Conservation (phyloP, 2,797 vertebrate genomes). For the Acropternis orthonyx region DNA sequence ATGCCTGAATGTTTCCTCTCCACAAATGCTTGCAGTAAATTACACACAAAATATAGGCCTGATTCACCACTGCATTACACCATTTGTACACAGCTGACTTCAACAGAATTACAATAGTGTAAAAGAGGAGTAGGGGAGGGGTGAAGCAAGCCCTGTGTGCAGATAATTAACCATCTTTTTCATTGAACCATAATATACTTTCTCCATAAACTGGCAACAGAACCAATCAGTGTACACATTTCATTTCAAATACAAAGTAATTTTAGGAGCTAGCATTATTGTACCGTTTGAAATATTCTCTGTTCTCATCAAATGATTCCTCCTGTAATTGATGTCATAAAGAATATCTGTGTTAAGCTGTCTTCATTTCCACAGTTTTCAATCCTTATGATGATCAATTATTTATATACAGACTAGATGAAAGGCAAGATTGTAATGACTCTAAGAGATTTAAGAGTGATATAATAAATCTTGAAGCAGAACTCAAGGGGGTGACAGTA, state of each 20-base stretch:
- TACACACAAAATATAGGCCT: conserved; percentile 38
- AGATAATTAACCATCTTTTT: conserved; percentile 71
- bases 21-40: conserved; percentile 31
- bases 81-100: conserved; percentile 39
- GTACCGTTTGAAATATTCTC: conserved; percentile 76
- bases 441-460: conserved; percentile 71
- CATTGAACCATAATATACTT: conserved; percentile 60
- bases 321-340: conserved; percentile 81
- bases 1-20: neutral
- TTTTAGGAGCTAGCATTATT: conserved; percentile 75
- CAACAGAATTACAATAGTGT: neutral
- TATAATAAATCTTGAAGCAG: conserved; percentile 72
- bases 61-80: conserved; percentile 17
- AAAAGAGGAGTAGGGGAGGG: conserved; percentile 1
- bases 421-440: conserved; percentile 75
- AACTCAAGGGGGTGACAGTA: conserved; percentile 63
- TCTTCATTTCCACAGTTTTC: conserved; percentile 75
- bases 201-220: conserved; percentile 58
- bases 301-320: conserved; percentile 78
- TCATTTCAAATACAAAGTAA: conserved; percentile 76
- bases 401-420: conserved; percentile 76
- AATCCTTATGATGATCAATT: conserved; percentile 80
- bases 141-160: neutral
- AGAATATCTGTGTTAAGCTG: conserved; percentile 80
- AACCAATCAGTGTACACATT: conserved; percentile 65